Percentiles rank a stretch among this genome's conserved stretches.
Evolutionary conservation across 1,140 invertebrate genomes (phyloP).

Genomic region (Ceratina japonica): DNA sequence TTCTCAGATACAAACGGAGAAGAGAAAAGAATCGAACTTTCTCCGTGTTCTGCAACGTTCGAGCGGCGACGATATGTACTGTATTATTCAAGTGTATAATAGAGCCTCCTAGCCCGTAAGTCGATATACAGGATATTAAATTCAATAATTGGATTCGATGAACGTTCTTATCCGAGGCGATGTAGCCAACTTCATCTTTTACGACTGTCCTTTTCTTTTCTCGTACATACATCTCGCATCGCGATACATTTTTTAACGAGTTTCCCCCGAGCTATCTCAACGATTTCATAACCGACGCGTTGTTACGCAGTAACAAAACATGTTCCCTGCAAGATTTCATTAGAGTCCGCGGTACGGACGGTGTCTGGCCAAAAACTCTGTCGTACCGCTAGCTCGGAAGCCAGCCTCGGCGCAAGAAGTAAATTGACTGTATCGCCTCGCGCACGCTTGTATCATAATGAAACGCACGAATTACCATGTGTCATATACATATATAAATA

Average conservation of each 20-base stretch:
- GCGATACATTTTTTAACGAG: neutral
- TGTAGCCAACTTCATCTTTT: constrained; percentile 52
- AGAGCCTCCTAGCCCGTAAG: constrained; percentile 34
- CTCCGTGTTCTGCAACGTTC: constrained; percentile 9
- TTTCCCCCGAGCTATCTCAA: neutral
- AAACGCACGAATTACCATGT: constrained; percentile 62
- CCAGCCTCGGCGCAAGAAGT: neutral
- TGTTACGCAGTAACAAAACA: neutral
- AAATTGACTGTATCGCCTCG: constrained; percentile 63
- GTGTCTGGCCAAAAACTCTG: constrained; percentile 1
- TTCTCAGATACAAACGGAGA: neutral
- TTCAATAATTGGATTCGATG: constrained; percentile 18
- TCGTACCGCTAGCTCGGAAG: neutral
- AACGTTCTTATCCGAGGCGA: constrained; percentile 54
- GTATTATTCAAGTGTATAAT: constrained; percentile 51
- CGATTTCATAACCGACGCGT: neutral
- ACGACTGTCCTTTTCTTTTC: neutral
- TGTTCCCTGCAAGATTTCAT: neutral
- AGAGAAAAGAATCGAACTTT: constrained; percentile 7
- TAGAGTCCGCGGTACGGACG: neutral
- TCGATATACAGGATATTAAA: constrained; percentile 19
- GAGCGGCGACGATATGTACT: constrained; percentile 20
- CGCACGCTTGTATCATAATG: constrained; percentile 57
- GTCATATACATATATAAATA: constrained; percentile 40
- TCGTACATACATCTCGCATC: neutral